Evolutionary conservation across 2,888 invertebrate genomes (phyloP).

Genomic region (Pseudolycoriella hygida): DNA sequence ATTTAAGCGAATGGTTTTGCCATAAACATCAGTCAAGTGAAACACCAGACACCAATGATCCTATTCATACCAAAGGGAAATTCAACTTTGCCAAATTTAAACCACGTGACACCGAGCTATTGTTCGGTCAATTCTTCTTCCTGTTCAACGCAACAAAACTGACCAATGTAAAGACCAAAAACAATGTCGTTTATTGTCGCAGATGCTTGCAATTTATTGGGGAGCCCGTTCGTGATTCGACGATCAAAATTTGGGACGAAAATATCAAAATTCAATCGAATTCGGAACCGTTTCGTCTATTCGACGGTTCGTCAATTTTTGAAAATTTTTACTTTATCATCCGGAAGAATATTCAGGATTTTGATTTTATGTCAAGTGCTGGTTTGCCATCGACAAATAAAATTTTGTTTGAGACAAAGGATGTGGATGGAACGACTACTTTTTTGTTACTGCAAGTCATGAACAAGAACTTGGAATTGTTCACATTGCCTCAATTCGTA

Average conservation of each 20-base stretch:
- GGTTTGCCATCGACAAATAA: neutral
- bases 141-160: neutral
- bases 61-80: neutral
- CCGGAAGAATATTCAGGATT: neutral
- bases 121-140: constrained; percentile 11
- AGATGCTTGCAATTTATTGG: constrained; percentile 11
- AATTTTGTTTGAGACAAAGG: constrained; percentile 1
- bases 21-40: constrained; percentile 8
- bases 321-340: constrained; percentile 1
- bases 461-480: constrained; percentile 2
- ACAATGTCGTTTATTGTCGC: constrained; percentile 9
- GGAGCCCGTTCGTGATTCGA: neutral
- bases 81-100: constrained; percentile 2
- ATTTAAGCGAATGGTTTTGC: constrained; percentile 13
- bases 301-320: neutral
- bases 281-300: neutral
- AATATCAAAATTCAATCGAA: constrained; percentile 2
- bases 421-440: neutral
- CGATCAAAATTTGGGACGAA: constrained; percentile 5
- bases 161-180: constrained; percentile 6
- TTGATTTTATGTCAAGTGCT: neutral
- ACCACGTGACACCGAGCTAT: constrained; percentile 10
- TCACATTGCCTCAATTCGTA: neutral
- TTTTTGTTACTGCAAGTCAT: constrained; percentile 3
- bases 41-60: neutral